phyloP scores from a whole-genome alignment of 2,113 vertebrate species.

The Paedocypris sp. region DNA sequence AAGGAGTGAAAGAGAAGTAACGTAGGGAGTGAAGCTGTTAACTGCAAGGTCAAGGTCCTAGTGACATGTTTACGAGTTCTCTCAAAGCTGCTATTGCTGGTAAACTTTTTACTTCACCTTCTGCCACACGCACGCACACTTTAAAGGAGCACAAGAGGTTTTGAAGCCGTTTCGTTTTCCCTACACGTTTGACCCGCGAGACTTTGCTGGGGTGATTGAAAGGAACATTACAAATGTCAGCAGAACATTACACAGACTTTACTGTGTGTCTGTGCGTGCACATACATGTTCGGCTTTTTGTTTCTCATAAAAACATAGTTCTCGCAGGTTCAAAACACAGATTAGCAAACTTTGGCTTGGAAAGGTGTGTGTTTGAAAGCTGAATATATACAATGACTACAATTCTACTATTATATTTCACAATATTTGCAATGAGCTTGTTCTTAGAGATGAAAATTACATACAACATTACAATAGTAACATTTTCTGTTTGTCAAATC shows the following conservation, averaged over 20 bases:
- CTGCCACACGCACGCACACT: constrained; percentile 10
- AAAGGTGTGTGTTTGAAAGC: too few species aligned
- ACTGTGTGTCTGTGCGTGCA: background rate
- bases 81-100: constrained; percentile 57
- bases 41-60: constrained; percentile 64
- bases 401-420: too few species aligned
- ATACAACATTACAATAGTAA: too few species aligned
- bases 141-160: background rate
- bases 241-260: constrained; percentile 44
- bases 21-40: constrained; percentile 59
- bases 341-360: too few species aligned
- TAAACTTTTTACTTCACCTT: constrained; percentile 37
- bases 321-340: too few species aligned
- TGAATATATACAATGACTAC: too few species aligned
- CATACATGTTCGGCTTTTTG: background rate
- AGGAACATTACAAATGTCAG: constrained; percentile 49
- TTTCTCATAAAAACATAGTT: background rate
- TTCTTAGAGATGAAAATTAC: too few species aligned
- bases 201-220: constrained; percentile 39
- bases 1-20: constrained; percentile 33
- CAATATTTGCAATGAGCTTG: too few species aligned
- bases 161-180: background rate
- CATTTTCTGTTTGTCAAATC: too few species aligned
- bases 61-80: constrained; percentile 56
- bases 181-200: constrained; percentile 25